phyloP scores from a whole-genome alignment of 2,797 vertebrate genomes.

The Neopelma chrysocephalum region DNA sequence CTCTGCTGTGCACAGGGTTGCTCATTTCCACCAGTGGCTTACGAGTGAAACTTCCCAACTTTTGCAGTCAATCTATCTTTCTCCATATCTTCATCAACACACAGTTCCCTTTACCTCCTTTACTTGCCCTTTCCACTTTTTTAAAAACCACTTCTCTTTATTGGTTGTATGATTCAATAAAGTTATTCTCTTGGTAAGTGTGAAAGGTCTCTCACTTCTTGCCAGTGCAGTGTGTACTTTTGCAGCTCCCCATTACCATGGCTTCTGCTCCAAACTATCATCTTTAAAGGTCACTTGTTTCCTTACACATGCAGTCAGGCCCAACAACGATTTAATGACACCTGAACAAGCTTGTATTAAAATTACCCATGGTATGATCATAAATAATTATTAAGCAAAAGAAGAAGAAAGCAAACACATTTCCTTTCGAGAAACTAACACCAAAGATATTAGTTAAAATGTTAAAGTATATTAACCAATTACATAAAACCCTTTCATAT shows the following conservation, averaged over 20 bases:
- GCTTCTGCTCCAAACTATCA: constrained; percentile 70
- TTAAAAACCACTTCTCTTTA: constrained; percentile 29
- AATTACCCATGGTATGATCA: constrained; percentile 61
- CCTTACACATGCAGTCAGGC: constrained; percentile 64
- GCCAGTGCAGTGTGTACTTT: constrained; percentile 33
- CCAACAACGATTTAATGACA: constrained; percentile 75
- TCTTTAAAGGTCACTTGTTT: constrained; percentile 81
- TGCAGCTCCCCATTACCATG: constrained; percentile 57
- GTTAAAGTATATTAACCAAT: constrained; percentile 82
- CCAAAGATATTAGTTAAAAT: constrained; percentile 79
- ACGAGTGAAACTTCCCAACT: neutral
- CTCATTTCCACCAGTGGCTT: neutral
- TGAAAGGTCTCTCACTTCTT: constrained; percentile 65
- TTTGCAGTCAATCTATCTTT: neutral
- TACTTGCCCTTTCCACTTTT: constrained; percentile 30
- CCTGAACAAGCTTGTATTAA: constrained; percentile 68
- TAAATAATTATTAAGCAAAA: constrained; percentile 73
- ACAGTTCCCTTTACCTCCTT: neutral
- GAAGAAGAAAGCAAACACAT: constrained; percentile 66
- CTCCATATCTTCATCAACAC: neutral
- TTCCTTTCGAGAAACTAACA: constrained; percentile 65
- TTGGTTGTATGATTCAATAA: constrained; percentile 53
- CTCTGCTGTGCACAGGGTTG: neutral
- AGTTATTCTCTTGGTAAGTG: constrained; percentile 61
- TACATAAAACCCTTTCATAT: constrained; percentile 82